Conservation (phyloP, 1,140 invertebrate genomes). For the Trichonephila clavipes region DNA sequence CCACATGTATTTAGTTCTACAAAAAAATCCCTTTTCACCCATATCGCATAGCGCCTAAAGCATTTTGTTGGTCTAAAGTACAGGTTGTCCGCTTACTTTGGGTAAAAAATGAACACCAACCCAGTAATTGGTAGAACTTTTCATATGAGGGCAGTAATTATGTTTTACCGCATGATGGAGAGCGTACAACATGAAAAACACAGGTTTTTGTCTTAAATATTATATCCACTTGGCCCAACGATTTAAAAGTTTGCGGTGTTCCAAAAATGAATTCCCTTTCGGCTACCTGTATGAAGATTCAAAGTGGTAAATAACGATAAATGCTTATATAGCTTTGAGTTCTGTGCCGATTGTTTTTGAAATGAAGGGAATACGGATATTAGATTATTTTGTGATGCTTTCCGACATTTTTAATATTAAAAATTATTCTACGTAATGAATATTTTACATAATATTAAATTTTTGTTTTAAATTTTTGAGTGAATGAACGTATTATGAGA, state of each 20-base stretch:
- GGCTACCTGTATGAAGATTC: neutral
- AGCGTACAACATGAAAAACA: neutral
- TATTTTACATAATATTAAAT: too few species aligned
- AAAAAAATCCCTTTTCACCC: neutral
- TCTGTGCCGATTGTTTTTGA: too few species aligned
- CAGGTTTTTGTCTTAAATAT: neutral
- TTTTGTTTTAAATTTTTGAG: too few species aligned
- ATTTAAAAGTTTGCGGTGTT: conserved; percentile 18
- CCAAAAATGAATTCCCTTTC: neutral
- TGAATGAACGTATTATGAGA: too few species aligned
- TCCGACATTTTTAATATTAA: too few species aligned
- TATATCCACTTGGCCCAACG: neutral
- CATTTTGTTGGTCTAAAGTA: neutral
- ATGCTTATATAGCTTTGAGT: too few species aligned
- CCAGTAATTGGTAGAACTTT: conserved; percentile 37
- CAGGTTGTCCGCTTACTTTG: too few species aligned
- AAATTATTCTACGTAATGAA: too few species aligned
- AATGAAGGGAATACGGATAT: too few species aligned
- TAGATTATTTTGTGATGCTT: too few species aligned
- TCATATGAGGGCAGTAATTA: conserved; percentile 67
- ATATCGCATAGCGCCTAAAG: neutral
- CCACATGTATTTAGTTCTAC: neutral
- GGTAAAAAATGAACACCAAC: neutral
- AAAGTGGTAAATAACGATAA: too few species aligned
- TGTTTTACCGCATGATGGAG: conserved; percentile 63